phyloP scores from a whole-genome alignment of 2,888 invertebrate genomes.

The Coronaproctus castanopsis region DNA sequence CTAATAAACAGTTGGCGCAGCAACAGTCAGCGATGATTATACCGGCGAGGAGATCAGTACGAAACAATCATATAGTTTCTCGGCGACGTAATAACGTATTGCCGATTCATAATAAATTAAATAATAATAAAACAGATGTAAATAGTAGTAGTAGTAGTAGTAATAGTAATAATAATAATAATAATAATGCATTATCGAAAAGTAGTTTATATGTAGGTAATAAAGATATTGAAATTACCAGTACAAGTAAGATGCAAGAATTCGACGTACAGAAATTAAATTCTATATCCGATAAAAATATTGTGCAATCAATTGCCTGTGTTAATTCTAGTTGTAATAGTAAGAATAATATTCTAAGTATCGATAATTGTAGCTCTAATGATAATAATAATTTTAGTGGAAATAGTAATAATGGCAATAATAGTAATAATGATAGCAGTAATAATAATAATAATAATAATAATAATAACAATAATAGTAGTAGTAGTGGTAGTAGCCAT shows the following conservation, averaged over 20 bases:
- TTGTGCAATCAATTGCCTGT: neutral
- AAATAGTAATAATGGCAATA: neutral
- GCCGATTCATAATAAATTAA: neutral
- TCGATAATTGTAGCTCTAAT: neutral
- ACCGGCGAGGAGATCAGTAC: constrained; percentile 7
- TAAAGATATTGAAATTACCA: neutral
- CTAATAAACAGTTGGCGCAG: no score
- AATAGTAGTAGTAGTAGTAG: neutral
- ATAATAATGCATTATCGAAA: neutral
- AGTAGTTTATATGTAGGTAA: neutral
- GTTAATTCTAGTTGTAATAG: neutral
- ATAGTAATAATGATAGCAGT: neutral
- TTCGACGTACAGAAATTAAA: neutral
- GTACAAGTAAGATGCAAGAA: neutral
- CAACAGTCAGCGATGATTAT: no score
- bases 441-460: neutral
- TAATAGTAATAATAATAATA: neutral
- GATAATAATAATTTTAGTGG: neutral
- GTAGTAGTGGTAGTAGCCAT: neutral
- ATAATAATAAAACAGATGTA: neutral
- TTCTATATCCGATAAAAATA: neutral
- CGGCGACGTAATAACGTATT: constrained; percentile 4
- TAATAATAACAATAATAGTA: neutral
- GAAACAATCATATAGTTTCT: constrained; percentile 9
- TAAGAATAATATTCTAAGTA: neutral